These are phyloP conservation scores for Cardiocondyla obscurior DNA, from an alignment of 1,140 invertebrate species.

Conservation along the genomic window DNA sequence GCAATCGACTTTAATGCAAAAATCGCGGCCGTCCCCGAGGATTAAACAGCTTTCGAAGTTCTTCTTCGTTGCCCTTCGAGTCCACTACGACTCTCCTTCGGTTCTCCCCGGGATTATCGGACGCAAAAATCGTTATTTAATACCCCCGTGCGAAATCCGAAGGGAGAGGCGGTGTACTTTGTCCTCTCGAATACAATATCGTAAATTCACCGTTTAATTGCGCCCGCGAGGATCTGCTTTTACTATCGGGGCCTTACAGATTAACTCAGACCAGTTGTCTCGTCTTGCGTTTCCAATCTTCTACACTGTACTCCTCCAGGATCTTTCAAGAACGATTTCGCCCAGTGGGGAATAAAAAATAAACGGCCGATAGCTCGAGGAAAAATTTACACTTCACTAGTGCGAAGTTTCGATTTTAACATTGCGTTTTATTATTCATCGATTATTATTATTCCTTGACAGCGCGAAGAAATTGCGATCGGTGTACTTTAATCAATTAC, in stretches of 20 bases:
- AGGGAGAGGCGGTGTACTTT: not conserved
- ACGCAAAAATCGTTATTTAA: conserved; percentile 50
- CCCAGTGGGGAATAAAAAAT: not conserved
- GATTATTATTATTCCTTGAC: not conserved
- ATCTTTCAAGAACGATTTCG: conserved; percentile 1
- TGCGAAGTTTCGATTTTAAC: too few relatives aligned
- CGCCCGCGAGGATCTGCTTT: conserved; percentile 35
- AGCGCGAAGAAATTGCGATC: not conserved
- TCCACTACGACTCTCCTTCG: not conserved
- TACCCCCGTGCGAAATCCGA: conserved; percentile 24
- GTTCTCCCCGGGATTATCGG: conserved; percentile 29
- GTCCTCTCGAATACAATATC: conserved; percentile 49
- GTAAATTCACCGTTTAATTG: conserved; percentile 53
- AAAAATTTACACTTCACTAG: not conserved
- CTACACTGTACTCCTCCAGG: not conserved
- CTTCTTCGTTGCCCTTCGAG: not conserved
- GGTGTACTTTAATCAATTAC: not conserved
- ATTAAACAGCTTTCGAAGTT: conserved; percentile 26
- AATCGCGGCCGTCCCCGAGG: conserved; percentile 5
- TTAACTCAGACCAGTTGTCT: conserved; percentile 42
- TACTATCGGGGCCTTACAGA: conserved; percentile 39
- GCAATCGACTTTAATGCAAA: conserved; percentile 37
- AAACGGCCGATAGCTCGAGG: not conserved
- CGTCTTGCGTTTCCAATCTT: conserved; percentile 22
- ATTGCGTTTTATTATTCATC: not conserved